Evolutionary conservation across 1,140 invertebrate species (phyloP).

Genomic region (roundworm (Caenorhabditis elegans)): DNA sequence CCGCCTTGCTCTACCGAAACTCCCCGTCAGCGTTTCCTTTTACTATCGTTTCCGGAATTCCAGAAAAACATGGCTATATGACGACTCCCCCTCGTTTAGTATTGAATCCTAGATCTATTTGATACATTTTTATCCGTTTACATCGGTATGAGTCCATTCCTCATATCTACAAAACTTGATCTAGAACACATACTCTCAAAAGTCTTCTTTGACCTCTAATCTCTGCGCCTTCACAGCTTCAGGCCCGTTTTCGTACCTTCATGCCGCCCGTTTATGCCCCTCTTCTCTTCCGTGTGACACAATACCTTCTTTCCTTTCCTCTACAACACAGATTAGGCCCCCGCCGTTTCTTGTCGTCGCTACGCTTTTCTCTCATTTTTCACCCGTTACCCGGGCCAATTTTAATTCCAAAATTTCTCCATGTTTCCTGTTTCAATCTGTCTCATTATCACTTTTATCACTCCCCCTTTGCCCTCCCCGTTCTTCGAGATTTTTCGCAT

Average conservation of each 20-base stretch:
- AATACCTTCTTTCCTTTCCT: neutral
- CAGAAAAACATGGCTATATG: too few relatives aligned
- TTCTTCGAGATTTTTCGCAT: neutral
- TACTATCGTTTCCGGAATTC: neutral
- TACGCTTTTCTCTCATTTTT: neutral
- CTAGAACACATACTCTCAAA: too few relatives aligned
- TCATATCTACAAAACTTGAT: too few relatives aligned
- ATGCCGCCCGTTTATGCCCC: neutral
- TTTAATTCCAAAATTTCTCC: neutral
- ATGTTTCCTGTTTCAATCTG: too few relatives aligned
- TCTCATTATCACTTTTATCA: neutral
- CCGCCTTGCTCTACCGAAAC: neutral
- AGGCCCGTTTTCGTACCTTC: neutral
- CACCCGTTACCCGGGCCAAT: neutral
- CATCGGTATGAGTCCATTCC: too few relatives aligned
- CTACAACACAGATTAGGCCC: too few relatives aligned
- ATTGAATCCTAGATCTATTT: too few relatives aligned
- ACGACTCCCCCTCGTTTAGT: too few relatives aligned
- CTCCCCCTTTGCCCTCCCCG: neutral
- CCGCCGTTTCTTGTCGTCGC: too few relatives aligned
- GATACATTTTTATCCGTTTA: too few relatives aligned
- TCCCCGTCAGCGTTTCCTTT: neutral
- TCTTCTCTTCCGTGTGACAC: neutral
- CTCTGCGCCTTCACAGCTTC: neutral
- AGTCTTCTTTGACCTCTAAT: constrained; percentile 13